Conservation (phyloP, 2,888 invertebrate genomes). For the Drosophila cognata region DNA sequence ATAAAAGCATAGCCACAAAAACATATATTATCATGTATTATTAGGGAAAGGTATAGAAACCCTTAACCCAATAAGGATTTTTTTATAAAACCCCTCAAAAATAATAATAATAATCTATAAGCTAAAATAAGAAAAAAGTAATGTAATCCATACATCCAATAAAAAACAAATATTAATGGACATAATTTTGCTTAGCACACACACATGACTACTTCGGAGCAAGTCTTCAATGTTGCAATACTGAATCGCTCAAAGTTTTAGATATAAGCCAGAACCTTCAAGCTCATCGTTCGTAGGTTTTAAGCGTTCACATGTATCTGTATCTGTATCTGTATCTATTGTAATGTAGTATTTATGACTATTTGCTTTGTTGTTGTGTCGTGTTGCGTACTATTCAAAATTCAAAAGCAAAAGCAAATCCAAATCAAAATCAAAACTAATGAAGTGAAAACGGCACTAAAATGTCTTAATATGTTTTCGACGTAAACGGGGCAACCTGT, state of each 20-base stretch:
- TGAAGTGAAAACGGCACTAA: conserved; percentile 82
- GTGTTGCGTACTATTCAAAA: conserved; percentile 19
- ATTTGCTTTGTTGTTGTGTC: conserved; percentile 11
- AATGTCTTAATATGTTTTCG: conserved; percentile 74
- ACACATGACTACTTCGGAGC: background rate
- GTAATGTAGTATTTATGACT: background rate
- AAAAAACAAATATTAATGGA: background rate
- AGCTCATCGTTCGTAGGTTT: background rate
- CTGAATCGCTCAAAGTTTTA: background rate
- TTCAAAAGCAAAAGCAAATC: conserved; percentile 25
- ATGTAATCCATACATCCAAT: background rate
- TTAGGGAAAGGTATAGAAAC: background rate
- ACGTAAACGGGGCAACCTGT: conserved; percentile 58
- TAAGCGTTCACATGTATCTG: background rate
- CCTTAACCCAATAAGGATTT: background rate
- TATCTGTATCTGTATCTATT: background rate
- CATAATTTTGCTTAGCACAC: background rate
- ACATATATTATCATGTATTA: background rate
- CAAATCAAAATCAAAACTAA: conserved; percentile 76
- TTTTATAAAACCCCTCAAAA: background rate
- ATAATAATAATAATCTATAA: background rate
- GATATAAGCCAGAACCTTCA: background rate
- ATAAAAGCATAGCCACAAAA: background rate
- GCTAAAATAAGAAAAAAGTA: background rate
- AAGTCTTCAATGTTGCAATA: background rate